Conservation (phyloP, 2,888 invertebrate species). For the Allacma fusca region DNA sequence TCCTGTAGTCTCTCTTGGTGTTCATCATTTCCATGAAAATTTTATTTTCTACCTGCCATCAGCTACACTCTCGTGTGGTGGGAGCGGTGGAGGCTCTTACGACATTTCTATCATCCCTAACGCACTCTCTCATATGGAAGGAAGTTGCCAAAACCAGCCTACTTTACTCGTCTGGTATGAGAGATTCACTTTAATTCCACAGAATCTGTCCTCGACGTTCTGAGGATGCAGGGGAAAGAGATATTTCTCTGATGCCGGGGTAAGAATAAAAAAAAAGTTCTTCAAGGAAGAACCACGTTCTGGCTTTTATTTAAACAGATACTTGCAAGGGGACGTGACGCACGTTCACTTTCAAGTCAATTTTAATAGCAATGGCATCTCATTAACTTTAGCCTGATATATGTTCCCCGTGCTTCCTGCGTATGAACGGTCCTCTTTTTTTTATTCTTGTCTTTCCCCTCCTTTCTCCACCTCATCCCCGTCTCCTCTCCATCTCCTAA, state of each 20-base stretch:
- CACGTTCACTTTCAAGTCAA: not conserved
- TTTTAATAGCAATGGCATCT: slow-evolving; percentile 5
- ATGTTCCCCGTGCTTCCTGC: not conserved
- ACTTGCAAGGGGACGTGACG: not conserved
- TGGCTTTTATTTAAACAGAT: too few species aligned
- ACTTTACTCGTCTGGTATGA: not conserved
- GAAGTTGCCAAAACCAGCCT: not conserved
- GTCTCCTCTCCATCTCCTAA: too few species aligned
- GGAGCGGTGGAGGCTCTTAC: too few species aligned
- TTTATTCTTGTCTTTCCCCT: slow-evolving; percentile 1
- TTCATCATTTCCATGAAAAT: slow-evolving; percentile 39
- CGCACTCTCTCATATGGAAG: too few species aligned
- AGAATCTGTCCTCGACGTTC: too few species aligned
- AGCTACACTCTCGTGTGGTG: not conserved
- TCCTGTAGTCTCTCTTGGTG: slow-evolving; percentile 11
- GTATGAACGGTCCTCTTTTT: not conserved
- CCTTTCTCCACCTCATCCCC: too few species aligned
- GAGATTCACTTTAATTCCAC: too few species aligned
- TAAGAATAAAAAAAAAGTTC: too few species aligned
- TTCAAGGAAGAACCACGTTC: too few species aligned
- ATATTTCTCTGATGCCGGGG: too few species aligned
- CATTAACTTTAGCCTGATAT: not conserved
- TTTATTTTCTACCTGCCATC: slow-evolving; percentile 32
- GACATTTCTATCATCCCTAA: too few species aligned
- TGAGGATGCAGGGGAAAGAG: too few species aligned